phyloP scores from a whole-genome alignment of 2,888 invertebrate species.

The Caenorhabditis afra region DNA sequence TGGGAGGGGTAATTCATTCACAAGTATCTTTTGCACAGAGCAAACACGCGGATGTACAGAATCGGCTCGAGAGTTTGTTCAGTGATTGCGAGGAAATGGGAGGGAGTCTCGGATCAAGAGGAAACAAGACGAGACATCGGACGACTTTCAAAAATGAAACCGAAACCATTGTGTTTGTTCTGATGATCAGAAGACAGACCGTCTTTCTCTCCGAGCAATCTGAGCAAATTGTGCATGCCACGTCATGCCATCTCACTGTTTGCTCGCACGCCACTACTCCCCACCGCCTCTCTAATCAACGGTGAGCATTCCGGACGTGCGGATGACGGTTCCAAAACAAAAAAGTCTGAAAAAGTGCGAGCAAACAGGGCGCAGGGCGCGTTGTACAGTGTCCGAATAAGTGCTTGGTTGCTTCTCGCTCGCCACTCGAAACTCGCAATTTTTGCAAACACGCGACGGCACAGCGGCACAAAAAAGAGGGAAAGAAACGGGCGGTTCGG shows the following conservation, averaged over 20 bases:
- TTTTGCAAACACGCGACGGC: slow-evolving; percentile 12
- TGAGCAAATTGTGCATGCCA: slow-evolving; percentile 2
- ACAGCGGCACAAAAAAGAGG: not conserved
- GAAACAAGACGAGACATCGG: slow-evolving; percentile 23
- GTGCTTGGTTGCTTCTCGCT: slow-evolving; percentile 50
- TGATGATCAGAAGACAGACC: slow-evolving; percentile 19
- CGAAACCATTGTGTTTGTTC: slow-evolving; percentile 20
- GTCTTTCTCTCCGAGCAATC: not conserved
- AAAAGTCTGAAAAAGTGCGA: slow-evolving; percentile 28
- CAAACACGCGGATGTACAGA: slow-evolving; percentile 22
- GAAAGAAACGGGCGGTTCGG: slow-evolving; percentile 12
- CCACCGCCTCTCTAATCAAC: slow-evolving; percentile 10
- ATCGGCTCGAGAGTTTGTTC: slow-evolving; percentile 20
- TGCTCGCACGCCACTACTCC: slow-evolving; percentile 27
- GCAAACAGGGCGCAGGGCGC: slow-evolving; percentile 25
- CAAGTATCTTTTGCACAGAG: slow-evolving; percentile 55
- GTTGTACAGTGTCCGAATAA: slow-evolving; percentile 43
- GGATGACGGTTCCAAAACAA: slow-evolving; percentile 14
- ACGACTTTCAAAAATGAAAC: slow-evolving; percentile 25
- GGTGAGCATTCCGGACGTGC: not conserved
- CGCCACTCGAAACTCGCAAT: slow-evolving; percentile 19
- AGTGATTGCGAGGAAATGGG: not conserved
- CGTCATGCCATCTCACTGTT: slow-evolving; percentile 35
- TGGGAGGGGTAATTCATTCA: slow-evolving; percentile 48
- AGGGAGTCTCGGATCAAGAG: slow-evolving; percentile 14